Percentiles rank a stretch among this genome's conserved stretches.
These are phyloP conservation scores for Mungos mungo DNA, from an alignment of 2,113 vertebrate genomes.

Conservation along the genomic window DNA sequence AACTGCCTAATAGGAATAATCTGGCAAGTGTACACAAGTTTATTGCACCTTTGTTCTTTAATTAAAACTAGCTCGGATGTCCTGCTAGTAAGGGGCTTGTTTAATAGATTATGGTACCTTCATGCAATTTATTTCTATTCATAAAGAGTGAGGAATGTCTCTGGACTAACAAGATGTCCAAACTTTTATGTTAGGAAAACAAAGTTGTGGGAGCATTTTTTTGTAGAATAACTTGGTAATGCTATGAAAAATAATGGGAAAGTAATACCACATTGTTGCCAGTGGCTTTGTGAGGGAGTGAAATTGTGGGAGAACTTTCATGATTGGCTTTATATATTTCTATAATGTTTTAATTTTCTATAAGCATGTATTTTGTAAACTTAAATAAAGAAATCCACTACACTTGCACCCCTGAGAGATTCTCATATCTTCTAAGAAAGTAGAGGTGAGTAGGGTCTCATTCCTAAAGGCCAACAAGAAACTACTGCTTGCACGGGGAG, in stretches of 20 bases:
- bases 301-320: background rate
- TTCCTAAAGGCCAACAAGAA: background rate
- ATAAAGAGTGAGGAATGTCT: background rate
- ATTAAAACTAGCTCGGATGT: background rate
- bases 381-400: slow-evolving; percentile 13
- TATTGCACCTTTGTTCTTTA: background rate
- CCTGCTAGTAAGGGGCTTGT: background rate
- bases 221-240: background rate
- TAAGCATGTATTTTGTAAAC: slow-evolving; percentile 57
- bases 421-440: background rate
- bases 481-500: background rate
- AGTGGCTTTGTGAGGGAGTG: slow-evolving; percentile 19
- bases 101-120: background rate
- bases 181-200: background rate
- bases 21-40: background rate
- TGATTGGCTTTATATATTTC: slow-evolving; percentile 35
- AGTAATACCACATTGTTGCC: background rate
- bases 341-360: slow-evolving; percentile 58
- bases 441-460: background rate
- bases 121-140: background rate
- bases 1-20: background rate
- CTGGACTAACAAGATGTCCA: background rate
- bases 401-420: background rate
- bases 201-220: background rate
- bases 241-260: background rate